A percentile compares a stretch with the other conserved stretches of the same genome.
These are phyloP conservation scores for Microcebus murinus DNA, from an alignment of 2,113 vertebrate genomes.

Conservation along the genomic window DNA sequence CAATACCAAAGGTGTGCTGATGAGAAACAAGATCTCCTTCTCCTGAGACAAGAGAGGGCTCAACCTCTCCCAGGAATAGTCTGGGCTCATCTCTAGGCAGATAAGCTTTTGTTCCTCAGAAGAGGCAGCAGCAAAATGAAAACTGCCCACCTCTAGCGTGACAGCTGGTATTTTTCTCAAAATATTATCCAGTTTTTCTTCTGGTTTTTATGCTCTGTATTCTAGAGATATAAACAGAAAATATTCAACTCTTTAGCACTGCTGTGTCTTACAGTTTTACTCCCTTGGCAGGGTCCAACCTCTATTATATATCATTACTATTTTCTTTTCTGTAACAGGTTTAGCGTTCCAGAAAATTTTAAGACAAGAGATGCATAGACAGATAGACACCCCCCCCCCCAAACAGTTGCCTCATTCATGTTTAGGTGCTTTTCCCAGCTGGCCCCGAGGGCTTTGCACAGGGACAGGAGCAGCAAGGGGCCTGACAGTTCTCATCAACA, in stretches of 20 bases:
- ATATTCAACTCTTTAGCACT: slow-evolving; percentile 69
- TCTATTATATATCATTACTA: slow-evolving; percentile 60
- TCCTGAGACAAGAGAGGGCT: not conserved
- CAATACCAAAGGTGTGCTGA: too few relatives aligned
- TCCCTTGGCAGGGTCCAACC: slow-evolving; percentile 69
- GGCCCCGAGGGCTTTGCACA: not conserved
- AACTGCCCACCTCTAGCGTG: slow-evolving; percentile 33
- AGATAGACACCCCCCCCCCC: not conserved
- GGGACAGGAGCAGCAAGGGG: not conserved
- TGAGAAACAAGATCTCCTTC: not conserved
- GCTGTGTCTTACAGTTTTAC: slow-evolving; percentile 57
- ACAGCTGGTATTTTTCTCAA: slow-evolving; percentile 74
- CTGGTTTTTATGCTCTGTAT: slow-evolving; percentile 69
- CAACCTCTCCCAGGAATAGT: not conserved
- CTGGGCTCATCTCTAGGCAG: slow-evolving; percentile 56
- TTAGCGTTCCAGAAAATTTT: slow-evolving; percentile 68
- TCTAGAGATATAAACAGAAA: slow-evolving; percentile 82
- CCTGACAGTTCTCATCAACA: not conserved
- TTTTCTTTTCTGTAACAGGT: slow-evolving; percentile 71
- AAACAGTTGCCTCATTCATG: not conserved
- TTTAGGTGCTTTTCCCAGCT: not conserved
- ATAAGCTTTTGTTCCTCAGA: not conserved
- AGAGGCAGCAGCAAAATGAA: not conserved
- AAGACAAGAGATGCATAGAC: not conserved
- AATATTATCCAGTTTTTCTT: slow-evolving; percentile 72